Conservation (phyloP, 2,888 invertebrate genomes). For the Alloscopus bannaensis region DNA sequence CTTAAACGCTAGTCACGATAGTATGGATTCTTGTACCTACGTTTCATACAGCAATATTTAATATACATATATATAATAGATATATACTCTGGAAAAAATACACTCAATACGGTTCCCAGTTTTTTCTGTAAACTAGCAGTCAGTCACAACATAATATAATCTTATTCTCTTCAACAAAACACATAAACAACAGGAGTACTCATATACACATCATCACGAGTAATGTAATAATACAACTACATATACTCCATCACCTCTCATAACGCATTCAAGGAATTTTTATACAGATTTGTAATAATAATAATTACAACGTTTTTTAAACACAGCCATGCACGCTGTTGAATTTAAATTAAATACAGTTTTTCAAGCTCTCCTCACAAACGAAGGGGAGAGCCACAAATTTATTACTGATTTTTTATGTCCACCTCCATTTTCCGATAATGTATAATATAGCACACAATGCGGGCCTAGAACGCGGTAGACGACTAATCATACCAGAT, state of each 20-base stretch:
- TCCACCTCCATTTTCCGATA: not conserved
- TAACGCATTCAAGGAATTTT: not conserved
- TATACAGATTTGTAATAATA: too few relatives aligned
- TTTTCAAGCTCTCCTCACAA: not conserved
- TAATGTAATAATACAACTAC: conserved; percentile 1
- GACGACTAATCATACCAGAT: conserved; percentile 3
- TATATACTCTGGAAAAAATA: conserved; percentile 51
- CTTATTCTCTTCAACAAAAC: conserved; percentile 25
- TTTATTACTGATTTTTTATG: not conserved
- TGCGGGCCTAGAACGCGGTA: not conserved
- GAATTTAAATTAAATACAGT: conserved; percentile 8
- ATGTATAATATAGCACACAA: conserved; percentile 6
- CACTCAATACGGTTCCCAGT: conserved; percentile 18
- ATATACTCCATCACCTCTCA: conserved; percentile 2
- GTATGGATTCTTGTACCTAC: conserved; percentile 49
- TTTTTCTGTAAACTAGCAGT: conserved; percentile 44
- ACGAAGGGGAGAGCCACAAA: not conserved
- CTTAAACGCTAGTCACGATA: conserved; percentile 10
- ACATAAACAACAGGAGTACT: conserved; percentile 19
- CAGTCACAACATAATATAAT: conserved; percentile 53
- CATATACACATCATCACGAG: not conserved
- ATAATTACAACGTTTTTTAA: too few relatives aligned
- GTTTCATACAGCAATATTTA: conserved; percentile 40
- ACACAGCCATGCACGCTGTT: too few relatives aligned
- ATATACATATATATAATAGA: conserved; percentile 1